A percentile compares a stretch with the other conserved stretches of the same genome.
phyloP scores from a whole-genome alignment of 1,140 invertebrate species.

The Cheumatopsyche charites region DNA sequence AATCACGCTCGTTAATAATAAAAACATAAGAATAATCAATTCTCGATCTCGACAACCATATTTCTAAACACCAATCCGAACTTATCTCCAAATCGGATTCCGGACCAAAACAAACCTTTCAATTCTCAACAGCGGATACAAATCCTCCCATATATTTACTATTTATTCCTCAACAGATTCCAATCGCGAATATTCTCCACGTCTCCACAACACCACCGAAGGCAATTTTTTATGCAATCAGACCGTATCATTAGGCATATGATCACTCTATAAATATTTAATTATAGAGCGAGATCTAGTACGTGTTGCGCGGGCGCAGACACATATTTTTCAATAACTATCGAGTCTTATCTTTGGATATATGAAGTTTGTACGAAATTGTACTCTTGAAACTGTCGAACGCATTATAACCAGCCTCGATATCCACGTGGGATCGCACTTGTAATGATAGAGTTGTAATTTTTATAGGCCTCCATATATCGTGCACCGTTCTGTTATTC shows the following conservation, averaged over 20 bases:
- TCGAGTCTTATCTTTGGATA: no score
- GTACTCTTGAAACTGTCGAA: no score
- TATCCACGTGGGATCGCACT: no score
- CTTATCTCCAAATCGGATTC: background rate
- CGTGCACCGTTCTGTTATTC: conserved; percentile 5
- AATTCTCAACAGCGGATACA: background rate
- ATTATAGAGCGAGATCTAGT: conserved; percentile 19
- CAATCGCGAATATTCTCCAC: background rate
- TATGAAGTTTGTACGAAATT: no score
- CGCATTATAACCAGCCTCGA: no score
- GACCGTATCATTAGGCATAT: conserved; percentile 40
- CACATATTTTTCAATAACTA: no score
- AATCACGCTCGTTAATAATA: no score
- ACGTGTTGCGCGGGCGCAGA: no score
- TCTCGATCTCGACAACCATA: background rate
- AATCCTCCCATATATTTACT: no score
- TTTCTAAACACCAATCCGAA: background rate
- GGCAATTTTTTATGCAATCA: conserved; percentile 41
- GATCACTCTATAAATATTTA: conserved; percentile 38
- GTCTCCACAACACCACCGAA: background rate
- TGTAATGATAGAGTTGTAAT: conserved; percentile 23
- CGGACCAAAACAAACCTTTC: background rate
- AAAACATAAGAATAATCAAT: no score
- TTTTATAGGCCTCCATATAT: conserved; percentile 5
- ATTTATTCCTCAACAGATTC: background rate